Conservation (phyloP, 37 sponge, comb jelly and placozoan genomes). For the Axinella damicornis region DNA sequence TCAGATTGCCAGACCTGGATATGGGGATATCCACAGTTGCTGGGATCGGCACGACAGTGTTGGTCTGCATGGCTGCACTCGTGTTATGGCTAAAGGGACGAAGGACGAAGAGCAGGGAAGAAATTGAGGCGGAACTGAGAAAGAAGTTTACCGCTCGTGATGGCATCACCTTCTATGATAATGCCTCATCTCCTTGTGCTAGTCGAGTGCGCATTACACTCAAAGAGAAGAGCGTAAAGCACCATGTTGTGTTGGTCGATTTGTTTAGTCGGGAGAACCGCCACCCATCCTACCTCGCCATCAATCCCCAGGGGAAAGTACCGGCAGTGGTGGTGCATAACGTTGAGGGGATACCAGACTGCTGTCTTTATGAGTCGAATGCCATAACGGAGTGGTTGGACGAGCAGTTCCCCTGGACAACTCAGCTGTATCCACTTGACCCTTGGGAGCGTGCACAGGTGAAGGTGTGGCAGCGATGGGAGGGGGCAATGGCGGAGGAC, state of each 20-base stretch:
- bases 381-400: constrained; percentile 12
- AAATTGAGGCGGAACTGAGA: neutral
- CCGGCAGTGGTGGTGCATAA: neutral
- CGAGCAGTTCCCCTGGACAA: neutral
- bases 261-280: neutral
- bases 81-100: too few species aligned
- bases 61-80: too few species aligned
- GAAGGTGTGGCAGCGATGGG: constrained; percentile 15
- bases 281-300: constrained; percentile 7
- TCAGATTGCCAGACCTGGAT: too few species aligned
- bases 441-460: constrained; percentile 19
- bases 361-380: constrained; percentile 1
- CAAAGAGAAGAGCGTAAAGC: neutral
- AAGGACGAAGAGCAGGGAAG: too few species aligned
- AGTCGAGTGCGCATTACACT: neutral
- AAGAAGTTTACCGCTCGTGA: neutral
- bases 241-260: neutral
- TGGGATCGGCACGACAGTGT: too few species aligned
- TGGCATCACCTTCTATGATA: constrained; percentile 5
- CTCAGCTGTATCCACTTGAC: constrained; percentile 1
- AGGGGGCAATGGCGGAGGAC: constrained; percentile 28
- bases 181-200: neutral
- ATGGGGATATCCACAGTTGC: too few species aligned
- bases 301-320: neutral
- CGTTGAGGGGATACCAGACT: neutral